Percentiles rank a stretch among this genome's conserved stretches.
phyloP scores from a whole-genome alignment of 1,140 invertebrate species.

The Pinna nobilis region DNA sequence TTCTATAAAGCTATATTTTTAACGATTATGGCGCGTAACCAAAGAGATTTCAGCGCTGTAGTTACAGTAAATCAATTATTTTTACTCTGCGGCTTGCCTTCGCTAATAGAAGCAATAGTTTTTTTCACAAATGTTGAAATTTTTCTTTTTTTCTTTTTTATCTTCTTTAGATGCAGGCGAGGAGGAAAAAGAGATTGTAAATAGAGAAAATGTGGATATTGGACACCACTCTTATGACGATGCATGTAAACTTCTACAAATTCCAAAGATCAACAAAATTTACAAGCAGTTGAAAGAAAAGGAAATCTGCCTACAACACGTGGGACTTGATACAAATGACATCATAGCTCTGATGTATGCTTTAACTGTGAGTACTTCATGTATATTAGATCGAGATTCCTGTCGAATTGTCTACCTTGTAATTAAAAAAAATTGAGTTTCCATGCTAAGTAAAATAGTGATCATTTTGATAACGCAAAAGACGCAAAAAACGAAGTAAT shows the following conservation, averaged over 20 bases:
- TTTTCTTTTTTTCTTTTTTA: too few species aligned
- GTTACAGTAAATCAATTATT: too few species aligned
- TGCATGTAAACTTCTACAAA: slow-evolving; percentile 44
- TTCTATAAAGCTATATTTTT: too few species aligned
- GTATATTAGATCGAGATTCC: neutral
- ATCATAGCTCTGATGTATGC: slow-evolving; percentile 61
- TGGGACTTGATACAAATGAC: slow-evolving; percentile 54
- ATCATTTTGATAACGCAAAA: neutral
- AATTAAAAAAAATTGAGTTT: neutral
- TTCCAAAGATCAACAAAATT: slow-evolving; percentile 47
- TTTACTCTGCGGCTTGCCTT: too few species aligned
- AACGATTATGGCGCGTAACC: too few species aligned
- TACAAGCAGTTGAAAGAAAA: slow-evolving; percentile 47
- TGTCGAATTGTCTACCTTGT: neutral
- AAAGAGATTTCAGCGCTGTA: too few species aligned
- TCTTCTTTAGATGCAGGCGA: neutral
- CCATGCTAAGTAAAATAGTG: neutral
- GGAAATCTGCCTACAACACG: slow-evolving; percentile 52
- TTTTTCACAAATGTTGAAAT: too few species aligned
- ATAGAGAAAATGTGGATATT: slow-evolving; percentile 51
- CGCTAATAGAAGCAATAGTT: too few species aligned
- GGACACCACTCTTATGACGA: slow-evolving; percentile 60
- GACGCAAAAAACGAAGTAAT: too few species aligned
- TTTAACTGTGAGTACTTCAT: slow-evolving; percentile 55
- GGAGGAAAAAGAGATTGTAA: neutral